These are phyloP conservation scores for Tetragonula clypearis DNA, from an alignment of 1,140 invertebrate species.

Conservation along the genomic window DNA sequence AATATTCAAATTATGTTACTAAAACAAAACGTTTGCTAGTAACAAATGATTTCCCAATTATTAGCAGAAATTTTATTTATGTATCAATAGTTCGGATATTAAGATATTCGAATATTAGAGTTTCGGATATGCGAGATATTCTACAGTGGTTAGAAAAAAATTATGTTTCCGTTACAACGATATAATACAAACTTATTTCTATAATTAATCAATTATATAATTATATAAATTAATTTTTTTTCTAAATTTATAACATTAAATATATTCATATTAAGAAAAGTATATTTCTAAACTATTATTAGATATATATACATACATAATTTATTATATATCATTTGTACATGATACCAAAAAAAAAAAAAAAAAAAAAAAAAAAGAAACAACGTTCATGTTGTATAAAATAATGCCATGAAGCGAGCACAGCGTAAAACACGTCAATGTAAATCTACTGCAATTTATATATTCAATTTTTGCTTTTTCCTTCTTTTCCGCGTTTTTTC, in stretches of 20 bases:
- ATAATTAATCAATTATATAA: background rate
- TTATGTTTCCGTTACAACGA: background rate
- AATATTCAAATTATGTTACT: too few species aligned
- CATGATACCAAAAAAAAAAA: too few species aligned
- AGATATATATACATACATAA: background rate
- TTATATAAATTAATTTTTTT: too few species aligned
- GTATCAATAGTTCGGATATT: too few species aligned
- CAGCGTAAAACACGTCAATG: background rate
- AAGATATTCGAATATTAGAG: too few species aligned
- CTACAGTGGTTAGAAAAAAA: too few species aligned
- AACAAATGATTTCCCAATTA: too few species aligned
- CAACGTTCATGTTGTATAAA: background rate
- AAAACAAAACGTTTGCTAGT: too few species aligned
- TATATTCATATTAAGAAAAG: background rate
- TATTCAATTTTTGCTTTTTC: slow-evolving; percentile 59
- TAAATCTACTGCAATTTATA: slow-evolving; percentile 35
- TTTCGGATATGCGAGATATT: too few species aligned
- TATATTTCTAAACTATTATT: background rate
- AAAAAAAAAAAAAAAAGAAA: too few species aligned
- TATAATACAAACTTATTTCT: background rate
- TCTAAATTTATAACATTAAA: background rate
- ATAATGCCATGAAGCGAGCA: background rate
- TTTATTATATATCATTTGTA: slow-evolving; percentile 15
- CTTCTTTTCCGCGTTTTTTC: background rate
- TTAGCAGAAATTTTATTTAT: too few species aligned